A percentile compares a stretch with the other conserved stretches of the same genome.
These are phyloP conservation scores for Setophaga coronata DNA, from an alignment of 2,113 vertebrate species.

Conservation along the genomic window DNA sequence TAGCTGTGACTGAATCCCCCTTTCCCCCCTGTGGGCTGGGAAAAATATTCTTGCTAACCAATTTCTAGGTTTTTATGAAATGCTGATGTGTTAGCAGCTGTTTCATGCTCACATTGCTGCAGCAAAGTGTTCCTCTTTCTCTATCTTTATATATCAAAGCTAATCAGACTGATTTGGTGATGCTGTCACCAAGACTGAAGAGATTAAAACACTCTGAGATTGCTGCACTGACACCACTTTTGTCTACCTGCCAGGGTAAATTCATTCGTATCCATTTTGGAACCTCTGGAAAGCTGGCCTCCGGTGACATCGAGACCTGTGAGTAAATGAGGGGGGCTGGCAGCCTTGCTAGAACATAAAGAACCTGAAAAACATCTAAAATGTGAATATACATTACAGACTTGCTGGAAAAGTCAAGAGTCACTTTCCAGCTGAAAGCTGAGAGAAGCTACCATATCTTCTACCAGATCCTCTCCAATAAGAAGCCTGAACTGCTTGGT, in stretches of 20 bases:
- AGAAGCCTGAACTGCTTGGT: slow-evolving; percentile 89
- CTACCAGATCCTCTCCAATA: slow-evolving; percentile 91
- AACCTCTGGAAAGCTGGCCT: slow-evolving; percentile 76
- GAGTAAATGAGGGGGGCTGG: slow-evolving; percentile 6
- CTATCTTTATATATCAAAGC: neutral
- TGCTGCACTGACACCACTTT: neutral
- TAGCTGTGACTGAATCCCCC: neutral
- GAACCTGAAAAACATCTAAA: neutral
- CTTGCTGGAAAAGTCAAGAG: slow-evolving; percentile 90
- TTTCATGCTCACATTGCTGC: neutral
- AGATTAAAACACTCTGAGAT: neutral
- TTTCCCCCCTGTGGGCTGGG: neutral
- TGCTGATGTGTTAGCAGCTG: neutral
- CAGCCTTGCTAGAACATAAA: neutral
- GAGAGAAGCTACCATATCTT: slow-evolving; percentile 95
- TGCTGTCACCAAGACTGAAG: neutral
- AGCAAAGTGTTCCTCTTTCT: neutral
- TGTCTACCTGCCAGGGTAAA: slow-evolving; percentile 66
- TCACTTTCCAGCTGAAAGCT: slow-evolving; percentile 89
- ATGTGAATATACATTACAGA: slow-evolving; percentile 59
- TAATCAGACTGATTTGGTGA: neutral
- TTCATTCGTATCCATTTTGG: slow-evolving; percentile 81
- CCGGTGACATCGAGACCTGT: slow-evolving; percentile 81
- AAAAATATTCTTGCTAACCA: neutral
- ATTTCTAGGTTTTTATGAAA: neutral